Evolutionary conservation across 2,113 vertebrate species (phyloP).

Genomic region (Sula dactylatra): DNA sequence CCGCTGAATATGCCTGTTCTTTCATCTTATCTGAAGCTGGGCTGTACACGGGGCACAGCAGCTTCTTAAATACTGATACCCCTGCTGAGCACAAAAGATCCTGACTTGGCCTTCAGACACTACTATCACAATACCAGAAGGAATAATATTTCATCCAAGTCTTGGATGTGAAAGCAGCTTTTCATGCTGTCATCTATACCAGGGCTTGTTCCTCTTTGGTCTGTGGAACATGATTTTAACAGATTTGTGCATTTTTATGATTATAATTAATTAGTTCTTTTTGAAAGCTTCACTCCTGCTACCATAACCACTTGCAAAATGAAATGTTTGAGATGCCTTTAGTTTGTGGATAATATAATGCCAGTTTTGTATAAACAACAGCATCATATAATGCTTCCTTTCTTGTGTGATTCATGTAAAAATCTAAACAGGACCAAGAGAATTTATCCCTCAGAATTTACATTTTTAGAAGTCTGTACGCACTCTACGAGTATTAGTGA

Average conservation of each 20-base stretch:
- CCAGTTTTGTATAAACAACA: background rate
- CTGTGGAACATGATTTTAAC: background rate
- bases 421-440: background rate
- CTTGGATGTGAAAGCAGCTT: background rate
- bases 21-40: background rate
- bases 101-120: background rate
- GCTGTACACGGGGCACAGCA: background rate
- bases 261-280: background rate
- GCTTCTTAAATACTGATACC: background rate
- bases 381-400: background rate
- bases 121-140: background rate
- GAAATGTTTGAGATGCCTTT: constrained; percentile 30
- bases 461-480: background rate
- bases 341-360: background rate
- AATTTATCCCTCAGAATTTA: background rate
- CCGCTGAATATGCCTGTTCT: background rate
- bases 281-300: background rate
- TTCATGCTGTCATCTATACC: background rate
- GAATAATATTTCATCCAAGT: background rate
- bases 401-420: constrained; percentile 15
- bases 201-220: background rate
- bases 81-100: background rate
- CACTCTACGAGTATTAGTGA: background rate
- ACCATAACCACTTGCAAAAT: background rate
- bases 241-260: background rate